Conservation (phyloP, 2,113 vertebrate genomes). For the Pachyramphus minor region DNA sequence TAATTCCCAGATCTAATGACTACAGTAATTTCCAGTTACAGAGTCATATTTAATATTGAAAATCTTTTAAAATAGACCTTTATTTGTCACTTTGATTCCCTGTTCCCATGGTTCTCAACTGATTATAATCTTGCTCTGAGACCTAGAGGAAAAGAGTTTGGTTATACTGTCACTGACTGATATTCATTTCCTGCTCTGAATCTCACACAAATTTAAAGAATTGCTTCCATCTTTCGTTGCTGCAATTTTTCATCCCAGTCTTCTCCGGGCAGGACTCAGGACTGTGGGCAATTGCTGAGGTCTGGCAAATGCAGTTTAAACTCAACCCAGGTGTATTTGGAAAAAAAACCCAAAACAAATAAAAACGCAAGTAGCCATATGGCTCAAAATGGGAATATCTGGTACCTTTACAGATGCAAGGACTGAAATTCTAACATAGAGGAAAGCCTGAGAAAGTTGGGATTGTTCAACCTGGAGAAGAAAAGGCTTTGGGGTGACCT, state of each 20-base stretch:
- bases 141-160: neutral
- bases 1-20: neutral
- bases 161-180: neutral
- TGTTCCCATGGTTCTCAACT: neutral
- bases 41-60: neutral
- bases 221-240: neutral
- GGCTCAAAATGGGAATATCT: neutral
- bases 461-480: neutral
- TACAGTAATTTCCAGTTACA: neutral
- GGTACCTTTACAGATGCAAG: neutral
- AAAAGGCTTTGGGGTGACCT: rapidly evolving
- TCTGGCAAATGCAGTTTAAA: neutral
- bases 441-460: neutral
- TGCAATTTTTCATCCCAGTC: neutral
- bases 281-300: neutral
- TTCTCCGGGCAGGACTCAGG: neutral
- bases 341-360: neutral
- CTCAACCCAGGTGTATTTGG: neutral
- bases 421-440: neutral
- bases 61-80: neutral
- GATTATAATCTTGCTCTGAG: neutral
- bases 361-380: neutral
- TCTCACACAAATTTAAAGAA: neutral
- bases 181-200: neutral
- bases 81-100: neutral